Evolutionary conservation across 2,113 vertebrate species (phyloP).

Genomic region (Carettochelys insculpta): DNA sequence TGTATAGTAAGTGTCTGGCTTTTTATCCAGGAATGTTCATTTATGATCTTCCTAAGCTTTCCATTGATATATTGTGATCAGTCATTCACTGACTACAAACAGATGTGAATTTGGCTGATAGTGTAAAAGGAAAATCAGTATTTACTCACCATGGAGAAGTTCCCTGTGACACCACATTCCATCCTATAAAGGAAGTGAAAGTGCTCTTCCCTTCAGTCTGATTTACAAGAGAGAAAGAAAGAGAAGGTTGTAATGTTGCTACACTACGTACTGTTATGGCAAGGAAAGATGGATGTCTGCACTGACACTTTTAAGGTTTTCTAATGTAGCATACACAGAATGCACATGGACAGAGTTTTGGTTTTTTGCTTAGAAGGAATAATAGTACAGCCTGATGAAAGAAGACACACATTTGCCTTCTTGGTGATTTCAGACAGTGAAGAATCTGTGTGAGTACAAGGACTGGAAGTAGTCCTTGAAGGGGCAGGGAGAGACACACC

Average conservation of each 20-base stretch:
- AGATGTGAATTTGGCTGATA: constrained; percentile 50
- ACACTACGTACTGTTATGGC: constrained; percentile 62
- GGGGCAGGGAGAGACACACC: too few relatives aligned
- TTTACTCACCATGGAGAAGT: constrained; percentile 82
- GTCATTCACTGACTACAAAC: background rate
- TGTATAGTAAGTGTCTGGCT: background rate
- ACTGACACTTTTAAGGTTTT: background rate
- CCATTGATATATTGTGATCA: background rate
- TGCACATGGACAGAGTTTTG: background rate
- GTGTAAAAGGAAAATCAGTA: constrained; percentile 74
- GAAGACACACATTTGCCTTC: background rate
- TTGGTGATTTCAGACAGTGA: background rate
- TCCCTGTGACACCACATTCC: constrained; percentile 82
- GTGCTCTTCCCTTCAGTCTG: constrained; percentile 82
- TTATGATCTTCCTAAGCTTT: background rate
- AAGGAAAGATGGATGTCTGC: constrained; percentile 64
- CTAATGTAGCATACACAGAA: constrained; percentile 4
- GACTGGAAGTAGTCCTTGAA: background rate
- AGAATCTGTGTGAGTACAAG: background rate
- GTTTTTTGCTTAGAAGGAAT: background rate
- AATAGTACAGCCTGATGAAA: background rate
- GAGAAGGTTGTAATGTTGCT: constrained; percentile 80
- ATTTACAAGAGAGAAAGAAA: constrained; percentile 82
- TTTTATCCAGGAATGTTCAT: background rate
- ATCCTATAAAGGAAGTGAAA: constrained; percentile 84